phyloP scores from a whole-genome alignment of 2,113 vertebrate genomes.

The Vulpes ferrilata region DNA sequence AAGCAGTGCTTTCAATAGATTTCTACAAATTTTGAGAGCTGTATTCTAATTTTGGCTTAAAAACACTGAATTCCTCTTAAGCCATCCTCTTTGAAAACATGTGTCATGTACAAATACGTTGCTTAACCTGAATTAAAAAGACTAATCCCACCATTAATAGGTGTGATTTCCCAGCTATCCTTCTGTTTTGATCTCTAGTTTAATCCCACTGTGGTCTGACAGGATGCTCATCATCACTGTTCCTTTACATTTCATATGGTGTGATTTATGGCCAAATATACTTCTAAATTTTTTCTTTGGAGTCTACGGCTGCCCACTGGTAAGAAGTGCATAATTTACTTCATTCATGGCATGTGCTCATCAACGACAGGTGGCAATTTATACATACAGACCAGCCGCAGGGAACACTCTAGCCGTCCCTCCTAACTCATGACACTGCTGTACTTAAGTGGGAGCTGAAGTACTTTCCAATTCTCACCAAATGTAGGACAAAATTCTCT shows the following conservation, averaged over 20 bases:
- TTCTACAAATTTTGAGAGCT: not conserved
- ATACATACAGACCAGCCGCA: not conserved
- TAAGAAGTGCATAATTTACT: not conserved
- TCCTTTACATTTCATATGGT: not conserved
- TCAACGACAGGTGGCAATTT: not conserved
- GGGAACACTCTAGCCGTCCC: not conserved
- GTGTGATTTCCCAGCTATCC: not conserved
- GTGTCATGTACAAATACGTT: not conserved
- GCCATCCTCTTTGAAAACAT: not conserved
- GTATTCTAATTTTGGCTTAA: conserved; percentile 1
- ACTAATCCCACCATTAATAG: not conserved
- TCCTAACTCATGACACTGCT: not conserved
- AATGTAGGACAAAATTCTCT: not conserved
- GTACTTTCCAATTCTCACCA: not conserved
- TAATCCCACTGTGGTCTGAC: not conserved
- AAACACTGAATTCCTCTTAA: not conserved
- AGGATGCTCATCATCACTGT: not conserved
- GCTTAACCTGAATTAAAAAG: not conserved
- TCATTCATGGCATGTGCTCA: not conserved
- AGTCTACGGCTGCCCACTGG: not conserved
- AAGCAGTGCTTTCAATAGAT: not conserved
- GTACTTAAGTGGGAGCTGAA: too few species aligned
- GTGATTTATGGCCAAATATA: not conserved
- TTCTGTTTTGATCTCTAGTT: not conserved
- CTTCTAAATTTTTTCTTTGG: not conserved